Percentiles rank a stretch among this genome's conserved stretches.
phyloP scores from a whole-genome alignment of 2,113 vertebrate genomes.

The Butorides virescens region DNA sequence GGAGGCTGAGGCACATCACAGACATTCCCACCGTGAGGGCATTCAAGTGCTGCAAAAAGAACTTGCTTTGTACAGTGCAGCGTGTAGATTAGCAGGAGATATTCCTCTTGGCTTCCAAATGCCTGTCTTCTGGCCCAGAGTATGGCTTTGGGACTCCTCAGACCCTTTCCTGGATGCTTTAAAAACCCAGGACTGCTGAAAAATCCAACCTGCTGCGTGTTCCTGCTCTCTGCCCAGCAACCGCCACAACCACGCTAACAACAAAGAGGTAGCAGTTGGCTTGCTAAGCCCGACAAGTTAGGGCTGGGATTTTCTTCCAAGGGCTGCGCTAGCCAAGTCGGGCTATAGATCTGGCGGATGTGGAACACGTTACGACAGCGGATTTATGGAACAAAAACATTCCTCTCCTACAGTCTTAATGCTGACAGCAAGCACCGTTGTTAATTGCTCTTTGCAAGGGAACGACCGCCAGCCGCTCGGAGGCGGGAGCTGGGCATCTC shows the following conservation, averaged over 20 bases:
- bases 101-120: neutral
- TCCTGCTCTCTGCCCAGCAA: neutral
- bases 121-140: neutral
- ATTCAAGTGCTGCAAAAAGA: neutral
- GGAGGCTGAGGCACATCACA: neutral
- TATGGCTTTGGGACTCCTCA: neutral
- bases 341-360: neutral
- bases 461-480: neutral
- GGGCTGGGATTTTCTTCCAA: neutral
- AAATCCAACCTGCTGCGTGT: neutral
- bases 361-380: neutral
- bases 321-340: neutral
- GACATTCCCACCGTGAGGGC: neutral
- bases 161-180: neutral
- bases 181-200: neutral
- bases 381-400: neutral
- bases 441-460: neutral
- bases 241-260: accelerated
- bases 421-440: neutral
- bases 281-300: neutral
- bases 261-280: neutral
- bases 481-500: neutral
- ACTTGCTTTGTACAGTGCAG: neutral
- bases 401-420: neutral
- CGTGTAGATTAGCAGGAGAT: neutral